Base-by-base conservation (phyloP, 2,888 invertebrate genomes). In the Megastigmus dorsalis region DNA sequence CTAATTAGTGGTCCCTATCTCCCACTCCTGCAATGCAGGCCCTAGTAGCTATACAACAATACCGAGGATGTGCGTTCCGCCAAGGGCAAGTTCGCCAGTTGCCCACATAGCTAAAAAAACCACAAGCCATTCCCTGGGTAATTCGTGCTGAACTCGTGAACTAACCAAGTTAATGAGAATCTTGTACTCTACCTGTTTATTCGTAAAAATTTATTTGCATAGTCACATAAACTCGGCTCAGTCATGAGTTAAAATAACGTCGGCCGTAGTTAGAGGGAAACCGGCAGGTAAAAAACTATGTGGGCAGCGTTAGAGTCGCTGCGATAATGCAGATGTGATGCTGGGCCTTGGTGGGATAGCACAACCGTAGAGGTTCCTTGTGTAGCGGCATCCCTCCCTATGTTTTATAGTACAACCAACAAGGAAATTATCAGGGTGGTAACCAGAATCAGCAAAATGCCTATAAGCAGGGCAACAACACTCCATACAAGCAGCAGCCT, bases 311-410 rank as follows among this genome's bases (percentile, higher is more conserved):
- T 81, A 76, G 82, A 83, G 82, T 80, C 82, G 82, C 84, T 83
- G 67, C 81, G 76, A 45, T 72, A 83, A 79, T 81, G 82, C 83
- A 83, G 79, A 82, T 80, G 84, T 85, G 87, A 85, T 82, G 82
- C 85, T 86, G 84, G 87, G 86, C 85, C 86, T 85, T 88, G 88
- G 87, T 87, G 85, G 86, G 83, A 84, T 85, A 83, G 86, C 86
- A 86, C 88, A 85, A 85, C 88, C 88, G 88, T 87, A 83, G 84
- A 87, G 86, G 88, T 88, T 88, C 86, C 85, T 88, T 88, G 88
- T 88, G 86, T 88, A 88, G 88, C 86, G 84, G 86, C 86, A 85
- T 82, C 87, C 88, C 88, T 85, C 86, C 88, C 88, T 88, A 79
- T 87, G 81, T 84, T 86, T 87, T 87, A 77, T 86, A 88, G 88